Conservation (phyloP, 2,113 vertebrate species). For the Poecilia latipinna region DNA sequence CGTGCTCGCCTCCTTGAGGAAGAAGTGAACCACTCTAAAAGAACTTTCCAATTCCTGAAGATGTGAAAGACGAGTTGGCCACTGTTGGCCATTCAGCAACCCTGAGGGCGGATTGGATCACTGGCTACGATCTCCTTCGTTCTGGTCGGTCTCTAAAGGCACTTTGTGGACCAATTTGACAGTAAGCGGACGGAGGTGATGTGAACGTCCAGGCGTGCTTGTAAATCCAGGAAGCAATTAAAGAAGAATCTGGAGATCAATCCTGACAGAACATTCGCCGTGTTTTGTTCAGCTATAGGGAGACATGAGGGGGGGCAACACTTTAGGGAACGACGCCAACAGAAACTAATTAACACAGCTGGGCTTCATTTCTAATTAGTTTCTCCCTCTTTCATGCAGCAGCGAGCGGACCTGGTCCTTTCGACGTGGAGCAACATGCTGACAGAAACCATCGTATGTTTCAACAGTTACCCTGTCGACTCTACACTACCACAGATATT, state of each 20-base stretch:
- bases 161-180: neutral
- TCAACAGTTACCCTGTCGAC: neutral
- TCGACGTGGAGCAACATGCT: neutral
- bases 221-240: neutral
- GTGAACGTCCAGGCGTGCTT: neutral
- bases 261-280: neutral
- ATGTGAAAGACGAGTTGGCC: no score
- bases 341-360: conserved; percentile 11
- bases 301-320: neutral
- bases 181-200: neutral
- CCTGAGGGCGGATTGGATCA: neutral
- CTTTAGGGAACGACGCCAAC: neutral
- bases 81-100: neutral
- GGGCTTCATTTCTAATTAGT: conserved; percentile 9
- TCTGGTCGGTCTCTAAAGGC: neutral
- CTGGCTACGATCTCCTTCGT: neutral
- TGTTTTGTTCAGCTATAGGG: neutral
- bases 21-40: neutral
- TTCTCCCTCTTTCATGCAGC: neutral
- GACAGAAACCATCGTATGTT: neutral
- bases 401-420: neutral
- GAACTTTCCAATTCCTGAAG: neutral
- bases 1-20: no score
- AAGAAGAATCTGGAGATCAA: neutral
- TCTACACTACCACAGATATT: neutral